Percentiles rank a stretch among this genome's conserved stretches.
These are phyloP conservation scores for Sphenopsis melanotis DNA, from an alignment of 2,797 vertebrate species.

Conservation along the genomic window DNA sequence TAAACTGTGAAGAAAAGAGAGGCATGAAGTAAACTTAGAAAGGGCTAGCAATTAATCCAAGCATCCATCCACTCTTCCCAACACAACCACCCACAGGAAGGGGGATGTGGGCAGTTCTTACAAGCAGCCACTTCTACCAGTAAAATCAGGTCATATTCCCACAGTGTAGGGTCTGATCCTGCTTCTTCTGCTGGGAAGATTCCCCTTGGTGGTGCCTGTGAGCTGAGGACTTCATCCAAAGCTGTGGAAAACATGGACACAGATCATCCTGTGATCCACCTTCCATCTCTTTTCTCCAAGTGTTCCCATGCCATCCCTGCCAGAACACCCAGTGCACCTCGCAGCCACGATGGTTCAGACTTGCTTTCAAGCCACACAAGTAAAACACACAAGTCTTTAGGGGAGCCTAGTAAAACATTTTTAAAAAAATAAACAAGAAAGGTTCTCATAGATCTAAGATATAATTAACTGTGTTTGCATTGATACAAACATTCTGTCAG, in stretches of 20 bases:
- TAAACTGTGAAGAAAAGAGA: neutral
- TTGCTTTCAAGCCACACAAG: neutral
- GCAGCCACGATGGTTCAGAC: neutral
- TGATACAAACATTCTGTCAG: constrained; percentile 53
- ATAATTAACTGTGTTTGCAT: constrained; percentile 35
- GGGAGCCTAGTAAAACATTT: neutral
- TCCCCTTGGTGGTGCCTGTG: neutral
- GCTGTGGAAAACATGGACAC: neutral
- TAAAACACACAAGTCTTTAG: neutral
- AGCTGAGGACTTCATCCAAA: neutral
- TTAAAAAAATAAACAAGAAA: neutral
- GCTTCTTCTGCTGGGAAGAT: neutral
- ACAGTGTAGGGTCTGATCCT: neutral
- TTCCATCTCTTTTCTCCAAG: neutral
- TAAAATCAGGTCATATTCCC: neutral
- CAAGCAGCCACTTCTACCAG: neutral
- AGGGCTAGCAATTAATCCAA: neutral
- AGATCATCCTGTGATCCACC: neutral
- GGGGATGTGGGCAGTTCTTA: neutral
- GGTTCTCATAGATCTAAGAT: constrained; percentile 26
- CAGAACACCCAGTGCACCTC: neutral
- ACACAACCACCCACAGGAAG: neutral
- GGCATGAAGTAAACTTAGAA: neutral
- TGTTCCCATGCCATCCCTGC: neutral
- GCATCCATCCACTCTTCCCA: neutral